phyloP scores from a whole-genome alignment of 2,797 vertebrate species.

The Arvicola amphibius region DNA sequence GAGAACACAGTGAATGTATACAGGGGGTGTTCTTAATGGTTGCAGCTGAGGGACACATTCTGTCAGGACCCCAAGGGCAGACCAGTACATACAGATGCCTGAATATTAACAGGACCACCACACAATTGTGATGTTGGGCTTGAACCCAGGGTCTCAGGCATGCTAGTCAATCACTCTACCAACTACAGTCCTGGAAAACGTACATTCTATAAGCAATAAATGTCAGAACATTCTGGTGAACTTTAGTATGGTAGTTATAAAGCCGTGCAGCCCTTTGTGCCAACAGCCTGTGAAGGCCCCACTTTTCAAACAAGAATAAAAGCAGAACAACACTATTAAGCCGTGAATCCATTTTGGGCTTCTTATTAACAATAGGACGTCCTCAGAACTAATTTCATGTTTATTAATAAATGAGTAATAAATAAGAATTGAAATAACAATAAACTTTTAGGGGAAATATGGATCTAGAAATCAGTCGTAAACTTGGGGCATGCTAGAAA shows the following conservation, averaged over 20 bases:
- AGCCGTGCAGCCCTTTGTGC: not conserved
- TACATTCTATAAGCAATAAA: slow-evolving; percentile 49
- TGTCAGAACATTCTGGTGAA: slow-evolving; percentile 41
- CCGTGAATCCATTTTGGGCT: slow-evolving; percentile 38
- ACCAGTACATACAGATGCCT: too few species aligned
- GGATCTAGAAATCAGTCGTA: slow-evolving; percentile 50
- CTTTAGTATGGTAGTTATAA: slow-evolving; percentile 34
- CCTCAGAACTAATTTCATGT: slow-evolving; percentile 58
- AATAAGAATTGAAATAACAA: slow-evolving; percentile 66
- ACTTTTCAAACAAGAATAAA: slow-evolving; percentile 47
- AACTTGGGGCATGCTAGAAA: slow-evolving; percentile 53
- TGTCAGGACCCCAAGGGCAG: too few species aligned
- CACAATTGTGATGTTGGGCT: not conserved
- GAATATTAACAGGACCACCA: not conserved
- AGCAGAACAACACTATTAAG: not conserved
- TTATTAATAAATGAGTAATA: slow-evolving; percentile 72
- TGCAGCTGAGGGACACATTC: too few species aligned
- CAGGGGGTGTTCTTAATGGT: too few species aligned
- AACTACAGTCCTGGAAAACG: not conserved
- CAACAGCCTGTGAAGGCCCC: not conserved
- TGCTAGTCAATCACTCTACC: not conserved
- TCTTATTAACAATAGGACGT: slow-evolving; percentile 59
- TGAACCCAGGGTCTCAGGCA: not conserved
- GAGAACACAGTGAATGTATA: too few species aligned
- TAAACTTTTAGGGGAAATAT: slow-evolving; percentile 57